Conservation (phyloP, 2,797 vertebrate species). For the Zalophus californianus region DNA sequence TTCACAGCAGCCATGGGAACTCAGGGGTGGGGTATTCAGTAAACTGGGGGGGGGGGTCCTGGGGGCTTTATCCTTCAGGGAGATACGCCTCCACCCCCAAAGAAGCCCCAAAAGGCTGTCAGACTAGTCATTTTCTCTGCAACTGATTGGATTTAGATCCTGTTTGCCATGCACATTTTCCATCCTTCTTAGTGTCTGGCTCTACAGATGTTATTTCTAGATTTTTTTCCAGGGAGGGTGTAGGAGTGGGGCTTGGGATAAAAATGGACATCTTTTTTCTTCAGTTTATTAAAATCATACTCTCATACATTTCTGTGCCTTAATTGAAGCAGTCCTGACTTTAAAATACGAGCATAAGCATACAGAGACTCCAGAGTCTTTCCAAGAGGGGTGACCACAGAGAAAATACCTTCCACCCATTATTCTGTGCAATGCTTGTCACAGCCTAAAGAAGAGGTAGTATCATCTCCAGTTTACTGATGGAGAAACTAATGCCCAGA, state of each 20-base stretch:
- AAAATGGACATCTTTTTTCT: conserved; percentile 13
- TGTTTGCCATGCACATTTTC: background rate
- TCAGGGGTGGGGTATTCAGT: conserved; percentile 58
- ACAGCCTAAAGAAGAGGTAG: background rate
- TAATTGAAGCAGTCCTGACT: background rate
- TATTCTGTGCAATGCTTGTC: background rate
- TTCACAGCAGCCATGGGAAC: conserved; percentile 71
- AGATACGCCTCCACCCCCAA: background rate
- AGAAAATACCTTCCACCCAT: background rate
- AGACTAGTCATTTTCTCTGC: conserved; percentile 31
- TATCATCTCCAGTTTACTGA: background rate
- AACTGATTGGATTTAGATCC: background rate
- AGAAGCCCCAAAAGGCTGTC: conserved; percentile 43
- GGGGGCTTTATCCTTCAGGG: background rate
- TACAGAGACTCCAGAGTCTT: background rate
- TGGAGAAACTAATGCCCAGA: background rate
- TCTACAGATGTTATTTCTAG: background rate
- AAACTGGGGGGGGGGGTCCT: conserved; percentile 18
- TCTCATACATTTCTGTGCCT: background rate
- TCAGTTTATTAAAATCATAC: background rate
- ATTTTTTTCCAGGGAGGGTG: background rate
- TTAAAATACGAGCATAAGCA: background rate
- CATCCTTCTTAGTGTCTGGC: conserved; percentile 14
- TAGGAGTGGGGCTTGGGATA: background rate
- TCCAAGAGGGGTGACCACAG: background rate